Evolutionary conservation across 2,113 vertebrate genomes (phyloP), one percentile per base, ranked within the genome.

Genomic region (Pipra filicauda): DNA sequence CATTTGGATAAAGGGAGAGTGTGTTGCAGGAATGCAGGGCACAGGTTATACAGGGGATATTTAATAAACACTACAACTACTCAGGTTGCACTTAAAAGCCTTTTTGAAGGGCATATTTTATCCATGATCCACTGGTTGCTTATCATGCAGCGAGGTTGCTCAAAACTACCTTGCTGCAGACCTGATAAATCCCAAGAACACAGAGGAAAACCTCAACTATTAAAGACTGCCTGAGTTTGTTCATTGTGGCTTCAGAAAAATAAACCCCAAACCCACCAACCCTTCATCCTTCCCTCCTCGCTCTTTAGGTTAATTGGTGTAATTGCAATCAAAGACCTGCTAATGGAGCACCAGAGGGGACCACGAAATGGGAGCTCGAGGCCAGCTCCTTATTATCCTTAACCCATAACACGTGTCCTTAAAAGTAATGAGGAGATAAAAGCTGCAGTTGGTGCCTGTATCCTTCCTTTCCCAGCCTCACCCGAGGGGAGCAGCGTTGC

Each of bases 361-460:
- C 6, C 5, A 5, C 0, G 0, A 16, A 15, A 27, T 6, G 5
- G 44, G 28, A 61, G 9, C 30, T 44, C 12, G 2, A 11, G 9
- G 54, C 15, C 41, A 52, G 11, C 12, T 77, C 59, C 23, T 91
- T 15, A 9, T 28, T 33, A 14, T 14, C 54, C 30, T 71, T n/a
- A 48, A 59, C 2, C 1, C 52, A 59, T 61, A 30, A 4, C 30
- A 22, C 5, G 1, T 12, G 31, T 20, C 28, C 13, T 30, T 27
- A 52, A 82, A 46, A 0, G 2, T 0, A 9, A 9, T 0, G 15
- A 52, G 52, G 49, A 31, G 58, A 52, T 27, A 67, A 90, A 79
- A 67, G 8, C 39, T 18, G 15, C 17, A 27, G 3, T 0, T 72
- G 33, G 15, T 33, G 2, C 1, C 0, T 4, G 0, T 2, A 0